Evolutionary conservation across 2,113 vertebrate genomes (phyloP), one percentile per base, ranked within the genome.

Genomic region (Dromiciops gliroides): DNA sequence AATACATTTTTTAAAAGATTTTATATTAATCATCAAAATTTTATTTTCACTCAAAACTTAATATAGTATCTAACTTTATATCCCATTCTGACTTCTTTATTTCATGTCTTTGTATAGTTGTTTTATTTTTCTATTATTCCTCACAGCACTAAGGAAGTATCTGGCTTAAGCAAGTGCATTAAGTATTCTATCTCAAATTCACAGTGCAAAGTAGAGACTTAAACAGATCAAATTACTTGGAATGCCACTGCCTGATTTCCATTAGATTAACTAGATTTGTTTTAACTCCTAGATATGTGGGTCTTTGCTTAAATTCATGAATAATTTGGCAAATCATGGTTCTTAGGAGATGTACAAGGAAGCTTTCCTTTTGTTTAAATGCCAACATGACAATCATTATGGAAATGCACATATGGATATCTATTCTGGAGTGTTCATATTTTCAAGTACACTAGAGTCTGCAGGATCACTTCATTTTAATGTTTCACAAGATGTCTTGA

Each of bases 401-500:
- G 49, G 48, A 94, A 94, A 89, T 90, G 31, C 8, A 92, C 90
- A 94, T 52, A 31, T 37, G 44, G 90, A 48, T 93, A 51, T 90
- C 88, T 94, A 52, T 93, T 92, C 90, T 92, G 90, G 91, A 95
- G 6, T 67, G 12, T 9, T 92, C 50, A 50, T n/a, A n/a, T 90
- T 94, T 94, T 91, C 67, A 91, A 50, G 26, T 11, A 91, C 37
- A 53, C 93, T 83, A n/a, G 0, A 37, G 23, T 92, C 3, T 94
- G n/a, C 89, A 93, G 52, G 92, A 53, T 94, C 95, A 92, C 47
- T 52, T 94, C 12, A 90, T 60, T 89, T 52, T 89, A 92, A 89
- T 93, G 22, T 90, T 95, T 88, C 47, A 90, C 88, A 94, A 67
- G 11, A 83, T 4, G n/a, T 90, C 93, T 90, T 51, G 14, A 52